Percentiles rank a stretch among this genome's conserved stretches.
Conservation (phyloP, 2,888 invertebrate species). For the Perithous albicinctus region DNA sequence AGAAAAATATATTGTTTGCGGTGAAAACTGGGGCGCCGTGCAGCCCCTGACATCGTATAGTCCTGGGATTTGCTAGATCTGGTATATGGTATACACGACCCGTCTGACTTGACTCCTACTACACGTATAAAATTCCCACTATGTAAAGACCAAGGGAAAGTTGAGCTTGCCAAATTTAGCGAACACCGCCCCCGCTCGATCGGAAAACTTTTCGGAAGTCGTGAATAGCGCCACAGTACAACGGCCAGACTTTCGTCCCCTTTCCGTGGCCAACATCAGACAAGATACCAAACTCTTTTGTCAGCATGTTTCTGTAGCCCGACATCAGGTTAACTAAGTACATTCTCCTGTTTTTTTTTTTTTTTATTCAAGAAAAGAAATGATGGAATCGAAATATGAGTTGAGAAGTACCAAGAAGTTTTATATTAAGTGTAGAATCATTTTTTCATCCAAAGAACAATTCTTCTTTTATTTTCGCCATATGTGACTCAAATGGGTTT, state of each 20-base stretch:
- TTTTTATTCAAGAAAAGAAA: background rate
- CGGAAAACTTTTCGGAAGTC: slow-evolving; percentile 43
- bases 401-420: too few species aligned
- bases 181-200: slow-evolving; percentile 43
- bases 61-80: background rate
- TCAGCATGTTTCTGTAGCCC: background rate
- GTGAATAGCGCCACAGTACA: slow-evolving; percentile 1
- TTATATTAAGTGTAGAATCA: too few species aligned
- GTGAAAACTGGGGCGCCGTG: slow-evolving; percentile 74
- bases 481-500: too few species aligned
- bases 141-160: slow-evolving; percentile 37
- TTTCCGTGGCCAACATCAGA: background rate
- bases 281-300: background rate
- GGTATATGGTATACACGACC: background rate
- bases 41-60: slow-evolving; percentile 44
- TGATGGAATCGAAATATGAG: too few species aligned
- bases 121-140: slow-evolving; percentile 26
- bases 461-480: too few species aligned
- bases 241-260: background rate
- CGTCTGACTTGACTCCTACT: slow-evolving; percentile 12
- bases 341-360: background rate
- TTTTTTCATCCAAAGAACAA: too few species aligned
- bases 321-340: background rate
- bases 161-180: slow-evolving; percentile 70
- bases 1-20: slow-evolving; percentile 78